Evolutionary conservation across 2,888 invertebrate genomes (phyloP).

Genomic region (Aspidiotus rigidus): DNA sequence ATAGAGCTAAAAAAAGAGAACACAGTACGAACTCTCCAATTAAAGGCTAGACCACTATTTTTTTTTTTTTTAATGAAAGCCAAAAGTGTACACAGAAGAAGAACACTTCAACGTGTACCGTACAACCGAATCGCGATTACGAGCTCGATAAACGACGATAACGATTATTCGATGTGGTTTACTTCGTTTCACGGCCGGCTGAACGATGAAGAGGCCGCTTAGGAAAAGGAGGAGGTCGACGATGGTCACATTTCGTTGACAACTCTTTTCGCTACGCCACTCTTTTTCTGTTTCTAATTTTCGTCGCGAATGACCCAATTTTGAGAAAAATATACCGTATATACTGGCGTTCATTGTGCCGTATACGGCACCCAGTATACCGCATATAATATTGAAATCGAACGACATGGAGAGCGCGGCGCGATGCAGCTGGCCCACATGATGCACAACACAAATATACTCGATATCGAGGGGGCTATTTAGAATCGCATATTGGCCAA

Average conservation of each 20-base stretch:
- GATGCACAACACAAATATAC: not conserved
- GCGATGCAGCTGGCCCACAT: not conserved
- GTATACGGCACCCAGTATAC: too few relatives aligned
- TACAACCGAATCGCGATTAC: not conserved
- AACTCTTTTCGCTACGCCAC: not conserved
- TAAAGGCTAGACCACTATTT: not conserved
- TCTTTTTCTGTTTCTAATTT: not conserved
- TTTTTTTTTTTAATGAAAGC: too few relatives aligned
- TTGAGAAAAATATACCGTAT: not conserved
- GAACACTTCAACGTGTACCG: too few relatives aligned
- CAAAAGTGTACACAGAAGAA: too few relatives aligned
- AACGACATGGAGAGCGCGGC: not conserved
- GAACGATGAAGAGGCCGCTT: not conserved
- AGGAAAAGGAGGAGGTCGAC: too few relatives aligned
- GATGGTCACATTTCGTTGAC: not conserved
- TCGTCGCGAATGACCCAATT: not conserved
- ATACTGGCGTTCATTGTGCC: too few relatives aligned
- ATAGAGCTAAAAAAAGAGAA: constrained; percentile 2
- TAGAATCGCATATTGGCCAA: constrained; percentile 1
- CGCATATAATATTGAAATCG: not conserved
- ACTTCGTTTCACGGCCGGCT: not conserved
- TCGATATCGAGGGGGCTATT: not conserved
- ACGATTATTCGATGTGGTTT: not conserved
- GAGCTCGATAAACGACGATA: not conserved
- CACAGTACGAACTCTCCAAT: not conserved